phyloP scores from a whole-genome alignment of 1,140 invertebrate species.

The Aphelinus certus region DNA sequence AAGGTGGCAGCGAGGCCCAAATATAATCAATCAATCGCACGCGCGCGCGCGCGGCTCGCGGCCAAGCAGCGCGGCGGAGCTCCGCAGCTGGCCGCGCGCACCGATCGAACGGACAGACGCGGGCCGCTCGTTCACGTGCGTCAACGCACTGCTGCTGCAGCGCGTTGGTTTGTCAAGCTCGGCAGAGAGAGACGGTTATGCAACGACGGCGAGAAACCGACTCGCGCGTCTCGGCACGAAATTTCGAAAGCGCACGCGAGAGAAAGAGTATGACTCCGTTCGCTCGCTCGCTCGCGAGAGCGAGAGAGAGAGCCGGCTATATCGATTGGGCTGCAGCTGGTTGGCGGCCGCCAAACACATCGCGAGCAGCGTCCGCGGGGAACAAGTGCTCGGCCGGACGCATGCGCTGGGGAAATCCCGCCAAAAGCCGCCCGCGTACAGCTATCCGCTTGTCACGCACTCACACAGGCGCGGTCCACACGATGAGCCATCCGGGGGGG shows the following conservation, averaged over 20 bases:
- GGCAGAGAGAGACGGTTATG: constrained; percentile 7
- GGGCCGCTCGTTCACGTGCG: neutral
- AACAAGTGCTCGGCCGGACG: constrained; percentile 46
- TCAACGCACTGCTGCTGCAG: no score
- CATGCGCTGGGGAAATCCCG: constrained; percentile 60
- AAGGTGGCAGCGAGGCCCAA: neutral
- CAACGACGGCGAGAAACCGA: neutral
- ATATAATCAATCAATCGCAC: neutral
- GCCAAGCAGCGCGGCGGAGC: neutral
- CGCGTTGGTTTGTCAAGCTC: neutral
- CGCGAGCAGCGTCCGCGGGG: neutral
- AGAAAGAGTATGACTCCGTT: neutral
- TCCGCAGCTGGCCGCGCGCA: neutral
- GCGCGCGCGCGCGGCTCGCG: no score
- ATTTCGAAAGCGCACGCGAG: neutral
- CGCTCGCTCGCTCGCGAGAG: neutral
- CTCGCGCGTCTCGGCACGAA: neutral
- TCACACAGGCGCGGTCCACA: no score
- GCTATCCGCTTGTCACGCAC: neutral
- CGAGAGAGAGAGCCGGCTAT: no score
- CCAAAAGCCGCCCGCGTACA: constrained; percentile 53
- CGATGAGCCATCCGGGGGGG: constrained; percentile 10
- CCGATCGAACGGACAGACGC: neutral
- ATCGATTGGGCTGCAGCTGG: no score
- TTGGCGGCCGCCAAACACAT: no score